These are phyloP conservation scores for Monochamus alternatus DNA, from an alignment of 2,888 invertebrate species.

Conservation along the genomic window DNA sequence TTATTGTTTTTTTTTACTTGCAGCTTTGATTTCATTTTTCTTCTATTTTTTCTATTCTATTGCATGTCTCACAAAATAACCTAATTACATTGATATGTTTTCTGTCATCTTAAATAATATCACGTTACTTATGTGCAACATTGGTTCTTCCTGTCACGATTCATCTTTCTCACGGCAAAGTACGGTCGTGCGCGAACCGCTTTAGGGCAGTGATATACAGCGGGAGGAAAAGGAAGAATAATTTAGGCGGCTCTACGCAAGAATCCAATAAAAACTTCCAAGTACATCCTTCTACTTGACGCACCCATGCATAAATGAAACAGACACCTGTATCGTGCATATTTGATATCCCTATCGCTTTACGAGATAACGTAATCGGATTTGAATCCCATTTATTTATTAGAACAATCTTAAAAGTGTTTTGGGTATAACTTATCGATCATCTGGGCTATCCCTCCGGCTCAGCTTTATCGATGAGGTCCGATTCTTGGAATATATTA, in stretches of 20 bases:
- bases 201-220: conserved; percentile 8
- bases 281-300: conserved; percentile 52
- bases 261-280: conserved; percentile 55
- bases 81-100: too few relatives aligned
- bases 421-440: conserved; percentile 12
- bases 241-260: conserved; percentile 23
- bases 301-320: conserved; percentile 52
- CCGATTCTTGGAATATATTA: too few relatives aligned
- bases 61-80: too few relatives aligned
- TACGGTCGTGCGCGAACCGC: conserved; percentile 29
- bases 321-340: conserved; percentile 54
- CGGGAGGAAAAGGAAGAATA: not conserved
- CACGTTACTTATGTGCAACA: not conserved
- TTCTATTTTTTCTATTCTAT: too few relatives aligned
- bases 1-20: too few relatives aligned
- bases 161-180: too few relatives aligned
- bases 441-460: not conserved
- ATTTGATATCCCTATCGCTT: conserved; percentile 35
- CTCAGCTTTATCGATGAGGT: not conserved
- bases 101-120: not conserved
- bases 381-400: conserved; percentile 31
- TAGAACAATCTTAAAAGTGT: conserved; percentile 20
- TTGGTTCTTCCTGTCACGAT: too few relatives aligned
- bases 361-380: conserved; percentile 25
- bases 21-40: too few relatives aligned